phyloP scores from a whole-genome alignment of 2,113 vertebrate species.

The Cichladusa arquata region DNA sequence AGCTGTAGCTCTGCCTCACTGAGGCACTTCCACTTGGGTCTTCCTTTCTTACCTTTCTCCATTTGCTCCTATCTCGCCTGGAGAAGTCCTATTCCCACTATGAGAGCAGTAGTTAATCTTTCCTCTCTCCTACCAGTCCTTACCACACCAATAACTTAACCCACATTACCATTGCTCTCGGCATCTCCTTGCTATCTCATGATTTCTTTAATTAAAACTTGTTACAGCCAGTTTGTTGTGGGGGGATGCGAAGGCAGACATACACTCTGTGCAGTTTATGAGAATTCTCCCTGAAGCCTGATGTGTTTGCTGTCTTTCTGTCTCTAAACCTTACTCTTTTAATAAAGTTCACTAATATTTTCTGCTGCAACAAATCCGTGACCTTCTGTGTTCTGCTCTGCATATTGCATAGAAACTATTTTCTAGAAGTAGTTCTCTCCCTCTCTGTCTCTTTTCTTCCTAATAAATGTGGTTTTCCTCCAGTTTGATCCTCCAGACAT shows the following conservation, averaged over 20 bases:
- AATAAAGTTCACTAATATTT: slow-evolving; percentile 6
- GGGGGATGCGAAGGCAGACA: not conserved
- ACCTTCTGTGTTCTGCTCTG: slow-evolving; percentile 1
- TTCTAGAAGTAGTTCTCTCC: not conserved
- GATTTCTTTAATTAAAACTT: slow-evolving; percentile 21
- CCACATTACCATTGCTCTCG: not conserved
- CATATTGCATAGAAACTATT: not conserved
- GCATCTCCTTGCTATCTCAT: not conserved
- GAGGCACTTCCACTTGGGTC: not conserved
- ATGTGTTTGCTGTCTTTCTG: not conserved
- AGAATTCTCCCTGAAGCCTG: not conserved
- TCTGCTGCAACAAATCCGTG: not conserved
- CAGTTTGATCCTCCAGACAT: not conserved
- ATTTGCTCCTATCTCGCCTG: not conserved
- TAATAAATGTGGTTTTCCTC: not conserved
- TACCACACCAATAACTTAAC: not conserved
- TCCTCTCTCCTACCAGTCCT: not conserved
- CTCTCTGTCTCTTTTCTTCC: not conserved
- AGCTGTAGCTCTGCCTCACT: not conserved
- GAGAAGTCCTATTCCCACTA: not conserved
- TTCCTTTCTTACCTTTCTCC: not conserved
- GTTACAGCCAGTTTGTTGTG: not conserved
- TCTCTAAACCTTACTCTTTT: not conserved
- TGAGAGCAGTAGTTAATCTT: not conserved
- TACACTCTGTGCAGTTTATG: not conserved